These are phyloP conservation scores for Meteorus cinctellus DNA, from an alignment of 2,888 invertebrate genomes.

Conservation along the genomic window DNA sequence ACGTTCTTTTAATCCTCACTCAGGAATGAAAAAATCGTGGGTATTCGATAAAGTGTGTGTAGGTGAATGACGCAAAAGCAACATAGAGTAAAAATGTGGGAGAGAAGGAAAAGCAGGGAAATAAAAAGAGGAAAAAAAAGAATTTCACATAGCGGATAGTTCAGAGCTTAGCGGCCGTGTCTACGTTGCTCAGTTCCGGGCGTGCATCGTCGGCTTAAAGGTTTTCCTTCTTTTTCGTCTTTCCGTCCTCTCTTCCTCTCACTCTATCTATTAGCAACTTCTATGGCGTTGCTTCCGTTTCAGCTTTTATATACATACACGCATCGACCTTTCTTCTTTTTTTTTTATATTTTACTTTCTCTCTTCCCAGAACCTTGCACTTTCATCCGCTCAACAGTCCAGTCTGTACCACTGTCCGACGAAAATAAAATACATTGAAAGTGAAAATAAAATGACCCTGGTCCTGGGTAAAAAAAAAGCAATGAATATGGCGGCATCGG, in stretches of 20 bases:
- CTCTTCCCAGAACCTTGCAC: constrained; percentile 33
- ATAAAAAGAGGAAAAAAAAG: constrained; percentile 7
- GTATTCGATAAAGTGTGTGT: background rate
- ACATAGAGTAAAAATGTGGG: background rate
- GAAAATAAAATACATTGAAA: constrained; percentile 64
- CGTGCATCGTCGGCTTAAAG: constrained; percentile 47
- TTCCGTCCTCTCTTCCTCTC: constrained; percentile 31
- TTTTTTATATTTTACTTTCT: constrained; percentile 1
- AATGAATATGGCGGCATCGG: background rate
- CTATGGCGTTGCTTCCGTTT: constrained; percentile 36
- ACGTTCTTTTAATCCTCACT: constrained; percentile 52
- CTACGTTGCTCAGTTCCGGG: constrained; percentile 53
- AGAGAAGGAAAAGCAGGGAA: background rate
- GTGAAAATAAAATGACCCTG: constrained; percentile 67
- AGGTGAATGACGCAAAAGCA: background rate
- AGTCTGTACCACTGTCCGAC: constrained; percentile 48
- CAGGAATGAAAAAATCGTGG: constrained; percentile 28
- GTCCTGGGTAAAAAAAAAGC: constrained; percentile 30
- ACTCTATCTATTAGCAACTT: constrained; percentile 35
- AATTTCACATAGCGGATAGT: constrained; percentile 34
- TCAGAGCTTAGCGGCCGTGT: constrained; percentile 60
- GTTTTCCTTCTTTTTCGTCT: constrained; percentile 33
- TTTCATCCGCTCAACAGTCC: constrained; percentile 34
- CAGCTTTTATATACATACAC: background rate
- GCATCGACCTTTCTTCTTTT: background rate